These are phyloP conservation scores for Dolichoris vasculosae DNA, from an alignment of 1,140 invertebrate species.

Conservation along the genomic window DNA sequence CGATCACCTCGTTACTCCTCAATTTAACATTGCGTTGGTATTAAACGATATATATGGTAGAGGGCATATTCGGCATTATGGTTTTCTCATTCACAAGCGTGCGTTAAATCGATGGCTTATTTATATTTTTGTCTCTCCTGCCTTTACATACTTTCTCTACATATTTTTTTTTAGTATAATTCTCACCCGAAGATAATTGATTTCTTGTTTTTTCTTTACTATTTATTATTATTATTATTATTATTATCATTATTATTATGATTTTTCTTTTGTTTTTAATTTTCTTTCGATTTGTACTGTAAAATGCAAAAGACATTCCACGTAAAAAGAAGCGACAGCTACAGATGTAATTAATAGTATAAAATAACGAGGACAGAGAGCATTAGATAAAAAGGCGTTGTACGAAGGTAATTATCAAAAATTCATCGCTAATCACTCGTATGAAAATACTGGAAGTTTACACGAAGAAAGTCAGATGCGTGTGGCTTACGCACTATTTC, in stretches of 20 bases:
- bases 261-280: conserved; percentile 40
- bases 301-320: conserved; percentile 53
- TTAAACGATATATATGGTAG: conserved; percentile 34
- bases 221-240: conserved; percentile 28
- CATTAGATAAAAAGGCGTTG: conserved; percentile 36
- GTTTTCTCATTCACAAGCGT: conserved; percentile 47
- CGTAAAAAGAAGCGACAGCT: conserved; percentile 48
- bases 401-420: conserved; percentile 52
- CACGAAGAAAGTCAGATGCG: conserved; percentile 58
- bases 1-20: conserved; percentile 31
- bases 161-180: conserved; percentile 35
- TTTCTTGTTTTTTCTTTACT: conserved; percentile 25
- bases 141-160: conserved; percentile 49
- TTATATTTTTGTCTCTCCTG: conserved; percentile 43
- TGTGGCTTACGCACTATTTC: conserved; percentile 51
- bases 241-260: conserved; percentile 35
- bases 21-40: conserved; percentile 43
- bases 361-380: conserved; percentile 29
- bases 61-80: conserved; percentile 32
- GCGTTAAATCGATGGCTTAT: conserved; percentile 42
- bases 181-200: conserved; percentile 50
- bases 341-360: conserved; percentile 45
- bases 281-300: conserved; percentile 51
- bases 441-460: conserved; percentile 68
- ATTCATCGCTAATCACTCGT: conserved; percentile 55